phyloP scores from a whole-genome alignment of 2,888 invertebrate species.

The Drosophila parthenogenetica region DNA sequence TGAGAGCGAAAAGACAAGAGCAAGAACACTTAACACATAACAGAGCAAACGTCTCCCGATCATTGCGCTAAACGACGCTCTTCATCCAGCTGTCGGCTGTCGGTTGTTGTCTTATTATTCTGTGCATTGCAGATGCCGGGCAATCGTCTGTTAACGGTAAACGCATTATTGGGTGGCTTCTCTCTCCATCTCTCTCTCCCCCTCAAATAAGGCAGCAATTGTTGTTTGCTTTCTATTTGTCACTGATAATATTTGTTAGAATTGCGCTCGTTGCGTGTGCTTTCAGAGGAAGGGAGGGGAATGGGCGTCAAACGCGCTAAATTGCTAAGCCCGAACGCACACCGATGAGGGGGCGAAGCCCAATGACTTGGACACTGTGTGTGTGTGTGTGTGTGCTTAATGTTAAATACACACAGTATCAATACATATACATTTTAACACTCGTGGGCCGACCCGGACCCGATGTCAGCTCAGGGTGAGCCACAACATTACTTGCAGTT shows the following conservation, averaged over 20 bases:
- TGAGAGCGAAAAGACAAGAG: constrained; percentile 14
- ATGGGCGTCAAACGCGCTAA: constrained; percentile 55
- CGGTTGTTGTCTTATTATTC: constrained; percentile 22
- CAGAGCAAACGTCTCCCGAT: constrained; percentile 36
- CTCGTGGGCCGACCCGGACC: constrained; percentile 69
- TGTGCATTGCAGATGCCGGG: constrained; percentile 60
- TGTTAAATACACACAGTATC: constrained; percentile 24
- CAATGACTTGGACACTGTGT: constrained; percentile 6
- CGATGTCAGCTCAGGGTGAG: constrained; percentile 79
- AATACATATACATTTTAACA: constrained; percentile 54
- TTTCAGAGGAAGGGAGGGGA: constrained; percentile 49
- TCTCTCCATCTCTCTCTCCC: constrained; percentile 1
- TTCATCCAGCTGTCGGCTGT: constrained; percentile 58
- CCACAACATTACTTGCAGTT: constrained; percentile 72
- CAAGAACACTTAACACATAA: constrained; percentile 18
- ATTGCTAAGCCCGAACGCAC: constrained; percentile 44
- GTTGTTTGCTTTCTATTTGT: constrained; percentile 41
- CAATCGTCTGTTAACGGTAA: constrained; percentile 70
- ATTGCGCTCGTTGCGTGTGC: constrained; percentile 40
- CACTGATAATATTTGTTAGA: constrained; percentile 52
- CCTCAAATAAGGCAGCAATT: constrained; percentile 40
- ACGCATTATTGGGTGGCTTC: constrained; percentile 66
- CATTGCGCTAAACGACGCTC: constrained; percentile 21
- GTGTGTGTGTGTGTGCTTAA: constrained; percentile 15
- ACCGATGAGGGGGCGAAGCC: constrained; percentile 24